These are phyloP conservation scores for Microhierax caerulescens DNA, from an alignment of 2,797 vertebrate species.

Conservation along the genomic window DNA sequence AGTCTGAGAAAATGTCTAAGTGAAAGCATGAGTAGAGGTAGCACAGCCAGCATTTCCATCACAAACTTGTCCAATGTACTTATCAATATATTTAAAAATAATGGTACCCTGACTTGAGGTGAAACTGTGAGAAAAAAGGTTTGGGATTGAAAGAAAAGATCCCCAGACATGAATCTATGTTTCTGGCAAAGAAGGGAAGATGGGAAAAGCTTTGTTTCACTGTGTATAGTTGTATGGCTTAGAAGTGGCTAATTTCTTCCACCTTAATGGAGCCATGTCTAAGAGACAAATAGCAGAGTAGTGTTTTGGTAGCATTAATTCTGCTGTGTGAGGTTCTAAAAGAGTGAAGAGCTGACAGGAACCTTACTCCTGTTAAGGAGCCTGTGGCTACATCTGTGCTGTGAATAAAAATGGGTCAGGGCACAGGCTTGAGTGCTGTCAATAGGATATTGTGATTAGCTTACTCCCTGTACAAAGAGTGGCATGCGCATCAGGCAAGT, in stretches of 20 bases:
- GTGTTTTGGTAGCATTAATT: background rate
- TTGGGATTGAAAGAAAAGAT: background rate
- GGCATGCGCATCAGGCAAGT: accelerated
- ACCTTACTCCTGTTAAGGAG: background rate
- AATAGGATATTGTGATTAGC: background rate
- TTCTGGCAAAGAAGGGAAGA: background rate
- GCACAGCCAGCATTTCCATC: background rate
- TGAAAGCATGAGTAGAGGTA: background rate
- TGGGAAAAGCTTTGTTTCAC: background rate
- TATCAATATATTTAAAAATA: background rate
- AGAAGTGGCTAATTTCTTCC: background rate
- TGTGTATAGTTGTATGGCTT: background rate
- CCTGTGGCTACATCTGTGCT: background rate
- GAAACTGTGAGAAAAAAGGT: background rate
- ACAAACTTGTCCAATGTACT: background rate
- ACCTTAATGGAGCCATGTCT: background rate
- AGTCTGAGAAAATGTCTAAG: background rate
- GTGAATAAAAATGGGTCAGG: background rate
- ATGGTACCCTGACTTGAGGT: background rate
- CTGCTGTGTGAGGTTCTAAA: background rate
- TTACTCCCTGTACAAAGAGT: background rate
- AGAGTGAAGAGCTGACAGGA: background rate
- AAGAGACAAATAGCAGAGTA: background rate
- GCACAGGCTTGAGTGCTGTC: background rate
- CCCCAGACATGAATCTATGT: background rate